A percentile compares a stretch with the other conserved stretches of the same genome.
Conservation (phyloP, 2,888 invertebrate genomes). For the Tubulanus polymorphus region DNA sequence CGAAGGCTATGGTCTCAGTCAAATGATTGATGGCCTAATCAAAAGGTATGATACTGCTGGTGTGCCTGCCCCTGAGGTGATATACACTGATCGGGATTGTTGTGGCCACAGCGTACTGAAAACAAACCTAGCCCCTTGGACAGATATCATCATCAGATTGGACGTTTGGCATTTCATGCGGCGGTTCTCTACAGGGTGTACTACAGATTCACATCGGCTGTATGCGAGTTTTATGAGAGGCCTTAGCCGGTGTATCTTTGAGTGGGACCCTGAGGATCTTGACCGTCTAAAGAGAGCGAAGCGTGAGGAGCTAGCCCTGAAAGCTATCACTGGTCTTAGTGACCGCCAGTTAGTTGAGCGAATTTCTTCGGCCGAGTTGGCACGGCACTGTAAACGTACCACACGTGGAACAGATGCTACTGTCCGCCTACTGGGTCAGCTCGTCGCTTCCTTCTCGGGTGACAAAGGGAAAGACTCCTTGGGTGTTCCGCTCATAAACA, state of each 20-base stretch:
- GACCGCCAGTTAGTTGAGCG: not conserved
- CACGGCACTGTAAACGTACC: constrained; percentile 15
- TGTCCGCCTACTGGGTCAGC: constrained; percentile 10
- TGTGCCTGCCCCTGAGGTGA: constrained; percentile 5
- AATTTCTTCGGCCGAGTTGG: constrained; percentile 17
- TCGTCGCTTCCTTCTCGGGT: constrained; percentile 16
- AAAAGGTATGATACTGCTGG: constrained; percentile 19
- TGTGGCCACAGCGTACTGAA: not conserved
- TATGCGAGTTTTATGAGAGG: constrained; percentile 24
- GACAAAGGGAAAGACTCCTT: constrained; percentile 17
- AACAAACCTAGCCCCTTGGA: not conserved
- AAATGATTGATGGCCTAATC: constrained; percentile 22
- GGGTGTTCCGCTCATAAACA: constrained; percentile 22
- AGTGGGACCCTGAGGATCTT: constrained; percentile 22
- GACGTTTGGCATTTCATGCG: constrained; percentile 31
- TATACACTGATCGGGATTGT: constrained; percentile 1
- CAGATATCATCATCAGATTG: constrained; percentile 8
- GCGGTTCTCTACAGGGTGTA: constrained; percentile 16
- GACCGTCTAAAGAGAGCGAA: no score
- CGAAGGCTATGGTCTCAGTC: constrained; percentile 22
- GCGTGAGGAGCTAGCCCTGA: not conserved
- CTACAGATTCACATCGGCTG: constrained; percentile 24
- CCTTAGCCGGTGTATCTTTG: constrained; percentile 20
- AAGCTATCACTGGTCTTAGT: not conserved
- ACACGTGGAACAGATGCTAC: constrained; percentile 20